Conservation (phyloP, 1,140 invertebrate species). For the Euwallacea similis region DNA sequence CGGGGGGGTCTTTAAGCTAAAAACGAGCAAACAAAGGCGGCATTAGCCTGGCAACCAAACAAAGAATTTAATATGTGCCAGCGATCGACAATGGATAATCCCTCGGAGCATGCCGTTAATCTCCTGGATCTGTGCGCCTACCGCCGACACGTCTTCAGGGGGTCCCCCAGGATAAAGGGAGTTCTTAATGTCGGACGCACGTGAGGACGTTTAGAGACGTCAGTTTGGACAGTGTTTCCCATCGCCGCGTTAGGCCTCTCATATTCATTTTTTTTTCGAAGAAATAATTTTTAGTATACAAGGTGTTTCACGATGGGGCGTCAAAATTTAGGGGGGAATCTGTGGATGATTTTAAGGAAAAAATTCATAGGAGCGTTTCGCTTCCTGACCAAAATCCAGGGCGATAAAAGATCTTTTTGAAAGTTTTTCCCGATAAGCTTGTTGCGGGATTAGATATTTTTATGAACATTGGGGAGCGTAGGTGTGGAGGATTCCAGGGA, state of each 20-base stretch:
- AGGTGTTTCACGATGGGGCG: no score
- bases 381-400: no score
- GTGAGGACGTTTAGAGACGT: slow-evolving; percentile 4
- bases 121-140: slow-evolving; percentile 21
- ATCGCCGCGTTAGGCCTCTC: neutral
- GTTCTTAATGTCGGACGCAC: neutral
- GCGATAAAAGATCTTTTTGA: no score
- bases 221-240: neutral
- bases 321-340: no score
- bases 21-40: slow-evolving; percentile 10
- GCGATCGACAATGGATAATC: slow-evolving; percentile 30
- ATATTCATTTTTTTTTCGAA: no score
- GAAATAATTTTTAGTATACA: no score
- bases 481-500: no score
- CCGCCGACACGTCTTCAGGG: slow-evolving; percentile 18
- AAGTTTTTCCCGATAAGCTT: no score
- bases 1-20: neutral
- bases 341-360: no score
- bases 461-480: no score
- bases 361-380: no score
- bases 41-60: slow-evolving; percentile 21
- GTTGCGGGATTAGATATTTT: no score
- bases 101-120: slow-evolving; percentile 15
- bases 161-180: slow-evolving; percentile 15
- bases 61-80: slow-evolving; percentile 36